Evolutionary conservation across 2,888 invertebrate species (phyloP).

Genomic region (Drosophila neutralis): DNA sequence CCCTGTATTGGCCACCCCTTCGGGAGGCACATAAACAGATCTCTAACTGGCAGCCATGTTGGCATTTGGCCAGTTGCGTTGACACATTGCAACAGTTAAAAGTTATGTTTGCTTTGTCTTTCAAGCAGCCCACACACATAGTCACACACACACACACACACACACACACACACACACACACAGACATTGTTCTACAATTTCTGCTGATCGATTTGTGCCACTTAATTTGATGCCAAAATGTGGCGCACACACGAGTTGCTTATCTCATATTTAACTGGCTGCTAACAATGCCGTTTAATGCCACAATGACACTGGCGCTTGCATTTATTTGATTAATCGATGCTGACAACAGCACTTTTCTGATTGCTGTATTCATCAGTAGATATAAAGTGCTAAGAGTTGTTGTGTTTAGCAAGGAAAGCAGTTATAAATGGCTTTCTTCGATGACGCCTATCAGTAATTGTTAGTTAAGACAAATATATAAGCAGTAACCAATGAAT

Average conservation of each 20-base stretch:
- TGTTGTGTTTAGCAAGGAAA: not conserved
- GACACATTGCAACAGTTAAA: conserved; percentile 65
- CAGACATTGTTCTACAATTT: conserved; percentile 21
- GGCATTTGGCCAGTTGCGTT: conserved; percentile 61
- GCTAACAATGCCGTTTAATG: conserved; percentile 57
- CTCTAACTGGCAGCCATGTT: conserved; percentile 47
- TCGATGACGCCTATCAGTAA: not conserved
- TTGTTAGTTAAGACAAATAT: too few relatives aligned
- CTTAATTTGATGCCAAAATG: conserved; percentile 69
- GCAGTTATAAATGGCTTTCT: not conserved
- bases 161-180: conserved; percentile 15
- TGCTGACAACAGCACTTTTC: not conserved
- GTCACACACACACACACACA: conserved; percentile 17
- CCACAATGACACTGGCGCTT: conserved; percentile 38
- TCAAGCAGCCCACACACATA: conserved; percentile 65
- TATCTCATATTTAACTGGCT: conserved; percentile 57
- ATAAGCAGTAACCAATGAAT: not conserved
- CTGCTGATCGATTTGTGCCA: conserved; percentile 73
- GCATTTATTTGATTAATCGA: conserved; percentile 1
- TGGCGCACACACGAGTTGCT: conserved; percentile 51
- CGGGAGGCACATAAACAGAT: conserved; percentile 23
- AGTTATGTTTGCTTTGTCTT: conserved; percentile 23
- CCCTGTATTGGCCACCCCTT: conserved; percentile 4
- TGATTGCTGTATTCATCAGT: not conserved
- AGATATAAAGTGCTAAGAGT: not conserved